Conservation (phyloP, 2,113 vertebrate genomes). For the Lucifuga dentata region DNA sequence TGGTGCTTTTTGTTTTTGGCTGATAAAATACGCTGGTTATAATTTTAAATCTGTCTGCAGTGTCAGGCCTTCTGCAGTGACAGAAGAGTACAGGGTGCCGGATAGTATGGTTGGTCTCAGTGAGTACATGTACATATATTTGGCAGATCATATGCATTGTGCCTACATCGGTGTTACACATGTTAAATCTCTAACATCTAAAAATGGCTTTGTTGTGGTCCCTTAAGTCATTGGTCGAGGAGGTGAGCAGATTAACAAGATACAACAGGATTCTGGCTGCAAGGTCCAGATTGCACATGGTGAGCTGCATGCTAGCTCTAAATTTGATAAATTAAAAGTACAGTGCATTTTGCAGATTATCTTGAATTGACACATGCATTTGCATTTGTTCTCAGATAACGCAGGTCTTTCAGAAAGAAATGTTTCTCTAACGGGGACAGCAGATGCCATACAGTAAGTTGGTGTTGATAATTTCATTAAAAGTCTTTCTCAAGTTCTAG, state of each 20-base stretch:
- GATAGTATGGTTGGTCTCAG: slow-evolving; percentile 95
- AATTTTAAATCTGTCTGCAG: slow-evolving; percentile 43
- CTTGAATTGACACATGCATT: slow-evolving; percentile 3
- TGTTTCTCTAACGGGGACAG: slow-evolving; percentile 89
- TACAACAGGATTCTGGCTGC: slow-evolving; percentile 95
- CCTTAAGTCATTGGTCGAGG: slow-evolving; percentile 91
- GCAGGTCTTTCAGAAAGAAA: slow-evolving; percentile 90
- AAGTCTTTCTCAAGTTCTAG: too few species aligned
- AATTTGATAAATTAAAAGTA: neutral
- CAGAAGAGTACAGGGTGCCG: slow-evolving; percentile 92
- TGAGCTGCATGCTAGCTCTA: slow-evolving; percentile 55
- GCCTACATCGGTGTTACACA: neutral
- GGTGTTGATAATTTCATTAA: neutral
- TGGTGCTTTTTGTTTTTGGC: neutral
- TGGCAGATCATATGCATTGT: neutral
- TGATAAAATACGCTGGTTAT: neutral
- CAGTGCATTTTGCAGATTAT: neutral
- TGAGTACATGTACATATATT: slow-evolving; percentile 80
- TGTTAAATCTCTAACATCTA: slow-evolving; percentile 20
- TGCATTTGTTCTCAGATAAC: slow-evolving; percentile 81
- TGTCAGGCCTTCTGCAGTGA: slow-evolving; percentile 83
- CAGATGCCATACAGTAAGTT: slow-evolving; percentile 90
- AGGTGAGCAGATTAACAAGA: slow-evolving; percentile 96
- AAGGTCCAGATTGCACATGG: slow-evolving; percentile 96
- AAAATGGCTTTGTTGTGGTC: slow-evolving; percentile 15